Conservation (phyloP, 2,113 vertebrate genomes). For the Mustelus asterias region DNA sequence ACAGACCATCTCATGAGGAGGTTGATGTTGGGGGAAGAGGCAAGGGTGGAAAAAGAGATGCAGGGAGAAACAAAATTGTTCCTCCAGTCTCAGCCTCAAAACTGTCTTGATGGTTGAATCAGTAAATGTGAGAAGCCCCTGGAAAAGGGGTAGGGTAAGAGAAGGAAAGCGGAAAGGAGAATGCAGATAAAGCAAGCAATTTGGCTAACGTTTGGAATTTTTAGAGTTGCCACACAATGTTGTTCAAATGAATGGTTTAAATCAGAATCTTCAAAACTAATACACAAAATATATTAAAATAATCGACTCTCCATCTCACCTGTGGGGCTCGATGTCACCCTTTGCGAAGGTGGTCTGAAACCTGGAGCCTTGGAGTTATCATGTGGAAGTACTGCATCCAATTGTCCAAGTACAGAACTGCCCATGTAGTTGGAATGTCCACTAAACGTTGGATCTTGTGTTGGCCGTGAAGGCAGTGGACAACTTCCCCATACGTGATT, state of each 20-base stretch:
- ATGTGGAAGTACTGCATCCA: constrained; percentile 80
- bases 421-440: constrained; percentile 77
- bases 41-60: not conserved
- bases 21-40: not conserved
- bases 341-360: constrained; percentile 80
- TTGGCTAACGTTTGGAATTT: not conserved
- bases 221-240: not conserved
- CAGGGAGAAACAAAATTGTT: not conserved
- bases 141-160: not conserved
- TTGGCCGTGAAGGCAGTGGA: constrained; percentile 75
- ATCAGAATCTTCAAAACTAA: not conserved
- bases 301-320: constrained; percentile 56
- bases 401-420: constrained; percentile 75
- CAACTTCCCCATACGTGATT: constrained; percentile 93
- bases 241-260: not conserved
- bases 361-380: constrained; percentile 94
- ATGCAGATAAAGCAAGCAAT: not conserved
- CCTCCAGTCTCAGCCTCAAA: not conserved
- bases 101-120: not conserved
- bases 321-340: constrained; percentile 85
- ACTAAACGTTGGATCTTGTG: constrained; percentile 79
- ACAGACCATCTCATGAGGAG: not conserved
- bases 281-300: not conserved
- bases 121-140: not conserved
- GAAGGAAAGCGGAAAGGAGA: not conserved